These are phyloP conservation scores for Azorinus chamasolen DNA, from an alignment of 2,888 invertebrate species.

Conservation along the genomic window DNA sequence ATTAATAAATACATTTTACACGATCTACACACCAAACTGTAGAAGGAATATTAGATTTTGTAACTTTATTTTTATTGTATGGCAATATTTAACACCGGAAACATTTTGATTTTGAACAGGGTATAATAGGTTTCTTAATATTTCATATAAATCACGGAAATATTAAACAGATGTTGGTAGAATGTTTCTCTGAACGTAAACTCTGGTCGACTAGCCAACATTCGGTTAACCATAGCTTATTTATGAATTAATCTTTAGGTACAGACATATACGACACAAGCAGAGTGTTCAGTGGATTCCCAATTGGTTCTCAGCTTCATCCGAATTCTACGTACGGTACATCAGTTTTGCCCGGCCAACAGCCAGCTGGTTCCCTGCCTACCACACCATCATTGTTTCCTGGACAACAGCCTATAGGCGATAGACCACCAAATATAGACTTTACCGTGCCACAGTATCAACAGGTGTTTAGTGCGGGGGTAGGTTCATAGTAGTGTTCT, in stretches of 20 bases:
- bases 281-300: conserved; percentile 46
- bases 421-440: conserved; percentile 29
- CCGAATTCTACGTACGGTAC: conserved; percentile 25
- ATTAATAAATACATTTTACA: too few relatives aligned
- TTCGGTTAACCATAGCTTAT: not conserved
- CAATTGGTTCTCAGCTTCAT: conserved; percentile 37
- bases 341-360: conserved; percentile 31
- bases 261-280: conserved; percentile 49
- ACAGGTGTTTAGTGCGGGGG: conserved; percentile 27
- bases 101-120: too few relatives aligned
- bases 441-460: conserved; percentile 37
- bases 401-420: conserved; percentile 26
- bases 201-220: too few relatives aligned
- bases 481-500: conserved; percentile 10
- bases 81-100: too few relatives aligned
- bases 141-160: too few relatives aligned
- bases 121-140: too few relatives aligned
- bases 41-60: too few relatives aligned
- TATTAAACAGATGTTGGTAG: too few relatives aligned
- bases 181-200: too few relatives aligned
- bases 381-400: conserved; percentile 32
- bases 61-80: too few relatives aligned
- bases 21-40: too few relatives aligned
- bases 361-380: conserved; percentile 24
- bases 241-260: not conserved